Conservation (phyloP, 2,797 vertebrate genomes). For the Spea hammondii region DNA sequence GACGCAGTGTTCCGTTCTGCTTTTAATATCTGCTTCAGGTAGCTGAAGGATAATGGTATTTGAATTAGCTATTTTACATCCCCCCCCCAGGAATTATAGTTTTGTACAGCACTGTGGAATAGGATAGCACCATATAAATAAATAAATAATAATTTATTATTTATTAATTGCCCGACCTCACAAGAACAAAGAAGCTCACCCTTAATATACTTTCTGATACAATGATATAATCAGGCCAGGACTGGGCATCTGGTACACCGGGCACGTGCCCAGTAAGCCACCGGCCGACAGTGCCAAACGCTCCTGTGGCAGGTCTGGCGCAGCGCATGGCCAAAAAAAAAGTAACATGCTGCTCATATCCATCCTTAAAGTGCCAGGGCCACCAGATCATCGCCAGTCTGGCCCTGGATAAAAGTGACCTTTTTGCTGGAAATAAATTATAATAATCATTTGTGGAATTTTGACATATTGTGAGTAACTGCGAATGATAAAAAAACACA, state of each 20-base stretch:
- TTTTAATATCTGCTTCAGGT: background rate
- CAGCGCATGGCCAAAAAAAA: too few species aligned
- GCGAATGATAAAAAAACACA: conserved; percentile 48
- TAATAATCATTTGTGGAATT: conserved; percentile 42
- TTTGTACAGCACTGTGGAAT: background rate
- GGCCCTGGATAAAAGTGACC: too few species aligned
- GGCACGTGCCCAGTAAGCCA: too few species aligned
- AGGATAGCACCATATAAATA: too few species aligned
- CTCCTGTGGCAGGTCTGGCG: conserved; percentile 34
- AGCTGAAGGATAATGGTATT: background rate
- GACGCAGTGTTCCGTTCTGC: too few species aligned
- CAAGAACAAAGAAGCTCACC: conserved; percentile 11
- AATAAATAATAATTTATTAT: too few species aligned
- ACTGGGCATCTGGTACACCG: too few species aligned
- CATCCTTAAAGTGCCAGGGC: too few species aligned
- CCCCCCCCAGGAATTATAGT: background rate
- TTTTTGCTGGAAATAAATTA: conserved; percentile 14
- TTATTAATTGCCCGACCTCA: conserved; percentile 9
- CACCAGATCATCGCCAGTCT: too few species aligned
- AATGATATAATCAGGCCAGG: background rate
- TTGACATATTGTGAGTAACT: conserved; percentile 46
- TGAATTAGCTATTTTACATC: background rate
- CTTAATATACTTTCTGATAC: conserved; percentile 7
- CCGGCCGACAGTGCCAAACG: background rate
- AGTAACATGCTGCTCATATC: too few species aligned